These are phyloP conservation scores for Peromyscus attwateri DNA, from an alignment of 2,797 vertebrate genomes.

Conservation along the genomic window DNA sequence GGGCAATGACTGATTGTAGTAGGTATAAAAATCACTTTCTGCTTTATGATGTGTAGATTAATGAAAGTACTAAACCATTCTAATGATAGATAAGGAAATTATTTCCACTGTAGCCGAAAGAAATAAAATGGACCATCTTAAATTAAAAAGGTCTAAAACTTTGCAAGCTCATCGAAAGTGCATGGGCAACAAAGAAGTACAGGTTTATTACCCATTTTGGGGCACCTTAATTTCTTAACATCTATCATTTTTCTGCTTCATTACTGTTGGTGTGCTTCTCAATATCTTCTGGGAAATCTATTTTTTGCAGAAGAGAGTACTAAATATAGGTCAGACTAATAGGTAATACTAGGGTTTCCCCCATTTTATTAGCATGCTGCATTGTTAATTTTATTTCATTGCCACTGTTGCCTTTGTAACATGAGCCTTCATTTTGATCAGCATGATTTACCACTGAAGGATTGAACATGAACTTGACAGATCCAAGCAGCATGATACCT, in stretches of 20 bases:
- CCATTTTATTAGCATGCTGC: constrained; percentile 83
- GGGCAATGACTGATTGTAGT: constrained; percentile 85
- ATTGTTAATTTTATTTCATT: constrained; percentile 87
- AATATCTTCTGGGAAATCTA: constrained; percentile 85
- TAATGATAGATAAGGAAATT: constrained; percentile 91
- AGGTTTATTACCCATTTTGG: constrained; percentile 84
- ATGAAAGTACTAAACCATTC: constrained; percentile 91
- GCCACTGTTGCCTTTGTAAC: constrained; percentile 85
- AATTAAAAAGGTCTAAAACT: constrained; percentile 89
- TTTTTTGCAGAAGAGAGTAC: constrained; percentile 83
- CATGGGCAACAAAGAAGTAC: constrained; percentile 84
- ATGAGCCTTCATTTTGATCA: constrained; percentile 65
- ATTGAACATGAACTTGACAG: constrained; percentile 53
- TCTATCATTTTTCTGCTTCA: constrained; percentile 86
- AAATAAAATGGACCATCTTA: constrained; percentile 88
- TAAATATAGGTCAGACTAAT: constrained; percentile 85
- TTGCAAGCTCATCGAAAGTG: constrained; percentile 89
- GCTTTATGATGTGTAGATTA: constrained; percentile 91
- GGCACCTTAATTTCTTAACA: constrained; percentile 87
- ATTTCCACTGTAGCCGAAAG: constrained; percentile 90
- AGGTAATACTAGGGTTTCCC: constrained; percentile 77
- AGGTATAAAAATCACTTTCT: constrained; percentile 88
- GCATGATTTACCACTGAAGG: constrained; percentile 77
- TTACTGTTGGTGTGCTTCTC: constrained; percentile 86
- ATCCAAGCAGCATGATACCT: not conserved